These are phyloP conservation scores for Calameuta filiformis DNA, from an alignment of 2,888 invertebrate species.

Conservation along the genomic window DNA sequence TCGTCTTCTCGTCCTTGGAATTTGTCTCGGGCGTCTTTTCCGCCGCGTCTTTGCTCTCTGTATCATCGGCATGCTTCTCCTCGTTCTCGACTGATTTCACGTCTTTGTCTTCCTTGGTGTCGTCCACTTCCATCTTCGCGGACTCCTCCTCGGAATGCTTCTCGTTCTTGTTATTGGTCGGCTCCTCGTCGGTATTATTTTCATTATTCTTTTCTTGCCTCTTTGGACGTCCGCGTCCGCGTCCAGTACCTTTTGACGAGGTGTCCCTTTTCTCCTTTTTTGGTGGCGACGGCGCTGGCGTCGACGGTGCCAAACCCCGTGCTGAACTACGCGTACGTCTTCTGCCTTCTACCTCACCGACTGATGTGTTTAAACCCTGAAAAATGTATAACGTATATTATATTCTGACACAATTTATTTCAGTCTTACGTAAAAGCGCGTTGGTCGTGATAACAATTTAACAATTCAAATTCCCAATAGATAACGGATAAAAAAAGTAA, in stretches of 20 bases:
- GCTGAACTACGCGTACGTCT: constrained; percentile 71
- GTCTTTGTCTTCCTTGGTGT: constrained; percentile 51
- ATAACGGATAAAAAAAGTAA: not conserved
- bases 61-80: constrained; percentile 32
- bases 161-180: constrained; percentile 56
- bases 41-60: constrained; percentile 15
- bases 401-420: not conserved
- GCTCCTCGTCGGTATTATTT: constrained; percentile 56
- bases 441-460: not conserved
- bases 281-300: constrained; percentile 69
- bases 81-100: constrained; percentile 41
- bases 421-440: not conserved
- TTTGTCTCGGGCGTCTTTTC: constrained; percentile 48
- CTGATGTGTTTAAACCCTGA: constrained; percentile 66
- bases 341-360: constrained; percentile 68
- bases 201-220: constrained; percentile 59
- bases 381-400: constrained; percentile 21
- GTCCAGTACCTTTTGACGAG: constrained; percentile 58
- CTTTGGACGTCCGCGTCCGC: constrained; percentile 62
- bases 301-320: constrained; percentile 67
- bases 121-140: constrained; percentile 58
- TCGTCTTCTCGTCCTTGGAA: constrained; percentile 55
- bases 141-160: constrained; percentile 54
- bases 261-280: constrained; percentile 67
- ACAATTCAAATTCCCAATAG: not conserved